A percentile compares a stretch with the other conserved stretches of the same genome.
phyloP scores from a whole-genome alignment of 2,888 invertebrate genomes.

The Antheraea assamensis region DNA sequence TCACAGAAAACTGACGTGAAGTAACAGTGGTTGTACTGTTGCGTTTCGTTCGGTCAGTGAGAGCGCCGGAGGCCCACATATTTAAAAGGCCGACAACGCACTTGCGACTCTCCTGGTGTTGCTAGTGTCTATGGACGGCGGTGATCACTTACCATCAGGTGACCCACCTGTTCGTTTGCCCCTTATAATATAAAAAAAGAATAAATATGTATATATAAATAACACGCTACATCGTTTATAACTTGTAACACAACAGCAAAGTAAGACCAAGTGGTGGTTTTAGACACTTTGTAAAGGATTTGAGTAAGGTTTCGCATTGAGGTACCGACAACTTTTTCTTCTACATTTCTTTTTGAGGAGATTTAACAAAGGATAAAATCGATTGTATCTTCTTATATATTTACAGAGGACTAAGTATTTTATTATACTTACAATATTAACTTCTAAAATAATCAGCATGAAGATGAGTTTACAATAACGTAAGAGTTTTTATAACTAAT shows the following conservation, averaged over 20 bases:
- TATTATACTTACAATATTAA: neutral
- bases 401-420: neutral
- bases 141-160: no score
- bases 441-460: neutral
- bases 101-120: no score
- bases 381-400: conserved; percentile 31
- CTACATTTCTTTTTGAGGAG: conserved; percentile 48
- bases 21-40: no score
- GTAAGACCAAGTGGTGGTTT: conserved; percentile 57
- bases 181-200: no score
- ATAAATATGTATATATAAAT: neutral
- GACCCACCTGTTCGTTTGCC: no score
- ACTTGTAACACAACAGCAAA: conserved; percentile 43
- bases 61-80: no score
- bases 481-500: no score
- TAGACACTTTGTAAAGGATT: conserved; percentile 60
- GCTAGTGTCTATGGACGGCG: no score
- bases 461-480: neutral
- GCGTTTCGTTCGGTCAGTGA: no score
- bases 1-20: no score
- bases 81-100: no score
- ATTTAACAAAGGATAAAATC: conserved; percentile 47
- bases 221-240: conserved; percentile 19
- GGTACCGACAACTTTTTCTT: conserved; percentile 48
- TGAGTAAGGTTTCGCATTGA: conserved; percentile 56